Conservation (phyloP, 2,113 vertebrate species). For the Myrmecobius fasciatus region DNA sequence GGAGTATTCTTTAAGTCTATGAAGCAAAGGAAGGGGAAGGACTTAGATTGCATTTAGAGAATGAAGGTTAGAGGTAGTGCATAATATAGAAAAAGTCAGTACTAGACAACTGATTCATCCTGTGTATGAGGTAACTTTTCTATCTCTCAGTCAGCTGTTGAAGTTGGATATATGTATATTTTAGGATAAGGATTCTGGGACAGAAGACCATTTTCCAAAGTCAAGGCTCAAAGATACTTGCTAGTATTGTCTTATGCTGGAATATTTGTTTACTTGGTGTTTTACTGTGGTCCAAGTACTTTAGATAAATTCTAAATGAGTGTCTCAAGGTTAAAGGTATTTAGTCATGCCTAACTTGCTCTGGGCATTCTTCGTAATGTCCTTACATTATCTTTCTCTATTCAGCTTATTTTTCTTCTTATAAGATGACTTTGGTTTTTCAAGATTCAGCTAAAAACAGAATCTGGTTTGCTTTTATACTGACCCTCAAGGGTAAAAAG, state of each 20-base stretch:
- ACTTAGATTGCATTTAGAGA: not conserved
- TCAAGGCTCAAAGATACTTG: not conserved
- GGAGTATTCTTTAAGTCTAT: not conserved
- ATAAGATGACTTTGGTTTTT: conserved; percentile 38
- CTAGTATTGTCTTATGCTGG: not conserved
- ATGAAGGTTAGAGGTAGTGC: not conserved
- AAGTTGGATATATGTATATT: not conserved
- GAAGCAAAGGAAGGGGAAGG: not conserved
- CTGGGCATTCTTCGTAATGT: conserved; percentile 16
- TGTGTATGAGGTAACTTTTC: not conserved
- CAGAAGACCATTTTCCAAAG: not conserved
- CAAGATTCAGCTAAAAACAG: conserved; percentile 38
- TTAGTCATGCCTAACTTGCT: conserved; percentile 12
- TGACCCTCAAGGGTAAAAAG: conserved; percentile 2
- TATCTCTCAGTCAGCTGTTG: not conserved
- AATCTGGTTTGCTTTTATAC: conserved; percentile 13
- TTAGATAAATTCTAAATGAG: conserved; percentile 23
- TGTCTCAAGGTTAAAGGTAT: conserved; percentile 40
- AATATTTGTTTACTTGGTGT: conserved; percentile 35
- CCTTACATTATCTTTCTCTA: conserved; percentile 4
- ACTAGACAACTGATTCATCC: not conserved
- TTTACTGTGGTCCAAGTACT: conserved; percentile 25
- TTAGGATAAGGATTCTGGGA: not conserved
- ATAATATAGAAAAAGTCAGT: not conserved
- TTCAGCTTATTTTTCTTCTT: conserved; percentile 22